Percentiles rank a stretch among this genome's conserved stretches.
Evolutionary conservation across 2,113 vertebrate genomes (phyloP).

Genomic region (Rhineura floridana): DNA sequence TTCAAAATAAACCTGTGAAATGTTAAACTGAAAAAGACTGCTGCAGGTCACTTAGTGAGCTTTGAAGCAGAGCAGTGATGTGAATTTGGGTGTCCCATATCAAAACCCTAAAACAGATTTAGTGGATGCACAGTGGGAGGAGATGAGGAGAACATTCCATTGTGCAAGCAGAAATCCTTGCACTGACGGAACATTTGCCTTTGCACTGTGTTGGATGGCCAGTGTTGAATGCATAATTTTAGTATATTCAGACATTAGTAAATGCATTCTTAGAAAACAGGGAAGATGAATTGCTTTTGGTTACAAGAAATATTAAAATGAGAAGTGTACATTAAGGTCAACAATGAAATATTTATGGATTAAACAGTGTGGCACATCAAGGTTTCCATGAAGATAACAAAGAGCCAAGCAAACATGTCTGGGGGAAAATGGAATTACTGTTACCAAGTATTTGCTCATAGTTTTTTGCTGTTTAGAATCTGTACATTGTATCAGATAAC

Average conservation of each 20-base stretch:
- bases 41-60: too few relatives aligned
- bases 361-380: not conserved
- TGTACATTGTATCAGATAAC: not conserved
- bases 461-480: not conserved
- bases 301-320: not conserved
- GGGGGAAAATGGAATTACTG: not conserved
- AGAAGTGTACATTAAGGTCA: not conserved
- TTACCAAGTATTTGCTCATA: not conserved
- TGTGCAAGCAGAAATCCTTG: too few relatives aligned
- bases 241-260: not conserved
- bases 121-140: too few relatives aligned
- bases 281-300: not conserved
- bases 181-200: too few relatives aligned
- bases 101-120: too few relatives aligned
- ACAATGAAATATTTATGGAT: not conserved
- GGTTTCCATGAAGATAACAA: not conserved
- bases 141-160: too few relatives aligned
- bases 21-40: too few relatives aligned
- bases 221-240: not conserved
- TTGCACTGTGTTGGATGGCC: not conserved
- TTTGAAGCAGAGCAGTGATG: not conserved
- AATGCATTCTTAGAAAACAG: not conserved
- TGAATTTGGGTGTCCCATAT: not conserved
- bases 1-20: not conserved
- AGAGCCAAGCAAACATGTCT: not conserved